These are phyloP conservation scores for Acanthis flammea DNA, from an alignment of 2,797 vertebrate species.

Conservation along the genomic window DNA sequence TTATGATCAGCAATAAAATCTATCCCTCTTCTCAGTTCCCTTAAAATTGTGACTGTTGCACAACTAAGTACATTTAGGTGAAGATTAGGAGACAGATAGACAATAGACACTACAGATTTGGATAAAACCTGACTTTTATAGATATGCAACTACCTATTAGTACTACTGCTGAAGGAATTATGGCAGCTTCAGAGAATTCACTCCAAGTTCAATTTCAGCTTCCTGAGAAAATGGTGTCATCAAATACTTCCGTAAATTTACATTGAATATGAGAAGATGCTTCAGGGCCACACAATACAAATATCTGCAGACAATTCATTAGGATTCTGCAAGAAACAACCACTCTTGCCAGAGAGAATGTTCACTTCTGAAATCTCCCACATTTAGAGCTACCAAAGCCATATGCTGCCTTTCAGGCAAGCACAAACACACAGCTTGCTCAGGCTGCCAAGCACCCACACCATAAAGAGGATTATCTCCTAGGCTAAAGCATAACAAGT, in stretches of 20 bases:
- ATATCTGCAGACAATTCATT: neutral
- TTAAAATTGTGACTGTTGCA: neutral
- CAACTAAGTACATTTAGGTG: neutral
- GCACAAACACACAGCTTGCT: neutral
- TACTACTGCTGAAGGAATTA: neutral
- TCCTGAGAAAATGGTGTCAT: neutral
- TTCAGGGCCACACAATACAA: neutral
- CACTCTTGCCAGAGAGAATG: neutral
- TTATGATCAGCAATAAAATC: neutral
- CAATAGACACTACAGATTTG: neutral
- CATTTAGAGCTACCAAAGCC: neutral
- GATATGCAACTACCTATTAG: neutral
- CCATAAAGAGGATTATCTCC: neutral
- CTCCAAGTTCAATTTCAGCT: neutral
- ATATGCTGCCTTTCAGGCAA: neutral
- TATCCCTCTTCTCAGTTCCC: neutral
- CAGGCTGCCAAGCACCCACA: neutral
- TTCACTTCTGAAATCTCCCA: neutral
- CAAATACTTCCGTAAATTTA: neutral
- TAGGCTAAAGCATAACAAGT: neutral
- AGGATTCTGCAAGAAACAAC: neutral
- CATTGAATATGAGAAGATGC: neutral
- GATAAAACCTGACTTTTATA: neutral
- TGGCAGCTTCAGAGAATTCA: neutral
- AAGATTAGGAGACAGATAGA: neutral